These are phyloP conservation scores for Strix uralensis DNA, from an alignment of 2,113 vertebrate species.

Conservation along the genomic window DNA sequence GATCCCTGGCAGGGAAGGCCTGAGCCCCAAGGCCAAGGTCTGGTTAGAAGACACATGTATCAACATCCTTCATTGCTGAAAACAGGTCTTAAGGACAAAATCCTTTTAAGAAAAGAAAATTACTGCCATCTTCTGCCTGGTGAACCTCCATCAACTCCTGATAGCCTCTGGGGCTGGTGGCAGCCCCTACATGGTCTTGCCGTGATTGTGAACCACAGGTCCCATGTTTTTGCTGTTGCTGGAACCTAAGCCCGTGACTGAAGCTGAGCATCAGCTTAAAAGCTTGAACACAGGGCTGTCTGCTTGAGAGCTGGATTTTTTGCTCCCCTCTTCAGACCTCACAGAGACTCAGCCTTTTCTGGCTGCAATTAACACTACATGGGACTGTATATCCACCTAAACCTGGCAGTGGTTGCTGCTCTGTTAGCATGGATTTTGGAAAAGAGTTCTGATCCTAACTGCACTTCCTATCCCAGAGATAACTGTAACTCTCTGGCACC, in stretches of 20 bases:
- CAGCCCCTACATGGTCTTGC: neutral
- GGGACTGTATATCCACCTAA: neutral
- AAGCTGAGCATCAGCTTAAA: neutral
- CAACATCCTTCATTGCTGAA: neutral
- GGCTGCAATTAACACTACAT: neutral
- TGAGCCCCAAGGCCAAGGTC: neutral
- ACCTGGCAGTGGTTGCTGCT: neutral
- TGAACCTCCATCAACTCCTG: neutral
- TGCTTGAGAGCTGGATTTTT: neutral
- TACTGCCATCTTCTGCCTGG: neutral
- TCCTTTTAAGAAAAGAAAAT: neutral
- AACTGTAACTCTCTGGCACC: neutral
- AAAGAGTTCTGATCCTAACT: neutral
- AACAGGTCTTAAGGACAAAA: neutral
- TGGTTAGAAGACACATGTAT: neutral
- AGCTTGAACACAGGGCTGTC: neutral
- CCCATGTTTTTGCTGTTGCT: neutral
- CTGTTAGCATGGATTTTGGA: neutral
- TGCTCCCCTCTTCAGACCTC: neutral
- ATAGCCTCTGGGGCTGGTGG: neutral
- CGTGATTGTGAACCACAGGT: neutral
- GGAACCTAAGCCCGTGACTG: neutral
- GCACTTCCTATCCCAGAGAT: neutral
- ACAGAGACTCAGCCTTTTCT: neutral
- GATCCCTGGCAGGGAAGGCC: neutral